Percentiles rank a stretch among this genome's conserved stretches.
Conservation (phyloP, 2,797 vertebrate genomes). For the Pangasius krempfi region DNA sequence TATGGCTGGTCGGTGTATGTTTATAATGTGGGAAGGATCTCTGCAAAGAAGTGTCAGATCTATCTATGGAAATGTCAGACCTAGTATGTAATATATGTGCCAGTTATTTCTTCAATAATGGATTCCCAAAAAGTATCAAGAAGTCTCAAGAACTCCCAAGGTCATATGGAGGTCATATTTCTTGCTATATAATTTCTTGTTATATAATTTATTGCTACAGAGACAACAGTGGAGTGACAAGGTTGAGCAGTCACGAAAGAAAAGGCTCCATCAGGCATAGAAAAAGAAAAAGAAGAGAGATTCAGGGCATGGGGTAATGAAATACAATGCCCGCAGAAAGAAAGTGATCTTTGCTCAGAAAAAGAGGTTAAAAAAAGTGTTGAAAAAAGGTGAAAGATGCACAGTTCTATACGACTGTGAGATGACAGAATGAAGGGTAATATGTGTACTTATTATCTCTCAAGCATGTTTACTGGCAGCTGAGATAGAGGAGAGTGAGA, state of each 20-base stretch:
- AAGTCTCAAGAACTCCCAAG: neutral
- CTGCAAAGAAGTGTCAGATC: neutral
- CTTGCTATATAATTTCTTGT: neutral
- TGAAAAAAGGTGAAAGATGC: neutral
- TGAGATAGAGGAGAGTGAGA: neutral
- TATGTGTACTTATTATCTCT: constrained; percentile 23
- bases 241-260: too few species aligned
- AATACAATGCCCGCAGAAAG: neutral
- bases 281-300: neutral
- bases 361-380: neutral
- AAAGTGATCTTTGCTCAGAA: neutral
- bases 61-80: neutral
- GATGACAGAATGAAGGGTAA: neutral
- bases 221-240: neutral
- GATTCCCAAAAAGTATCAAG: neutral
- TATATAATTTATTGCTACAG: neutral
- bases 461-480: constrained; percentile 1
- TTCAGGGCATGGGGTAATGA: neutral
- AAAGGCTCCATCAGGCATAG: neutral
- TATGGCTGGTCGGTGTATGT: neutral
- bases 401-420: neutral
- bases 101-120: neutral
- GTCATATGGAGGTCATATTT: neutral
- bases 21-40: neutral
- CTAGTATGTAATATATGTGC: neutral